Conservation (phyloP, 2,888 invertebrate genomes). For the Apamea epomidion region DNA sequence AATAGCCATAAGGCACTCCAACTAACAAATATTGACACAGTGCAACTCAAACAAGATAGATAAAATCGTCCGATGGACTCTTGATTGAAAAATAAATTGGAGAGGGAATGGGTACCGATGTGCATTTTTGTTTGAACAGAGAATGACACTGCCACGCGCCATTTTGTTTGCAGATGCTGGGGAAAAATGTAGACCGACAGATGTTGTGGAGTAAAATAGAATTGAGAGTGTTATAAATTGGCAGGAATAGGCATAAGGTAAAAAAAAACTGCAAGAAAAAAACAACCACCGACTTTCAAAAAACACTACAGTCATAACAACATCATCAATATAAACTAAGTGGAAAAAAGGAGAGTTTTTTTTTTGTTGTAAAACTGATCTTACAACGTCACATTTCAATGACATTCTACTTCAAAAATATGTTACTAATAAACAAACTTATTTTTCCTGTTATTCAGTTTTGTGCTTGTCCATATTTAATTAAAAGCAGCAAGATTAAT, state of each 20-base stretch:
- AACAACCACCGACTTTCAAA: not conserved
- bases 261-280: not conserved
- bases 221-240: not conserved
- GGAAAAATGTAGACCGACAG: conserved; percentile 4
- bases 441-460: not conserved
- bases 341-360: not conserved
- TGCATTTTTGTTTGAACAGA: conserved; percentile 60
- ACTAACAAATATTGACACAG: conserved; percentile 58
- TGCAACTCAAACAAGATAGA: conserved; percentile 61
- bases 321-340: not conserved
- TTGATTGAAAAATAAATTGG: conserved; percentile 81
- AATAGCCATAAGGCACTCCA: conserved; percentile 5
- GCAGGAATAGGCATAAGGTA: not conserved
- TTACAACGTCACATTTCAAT: not conserved
- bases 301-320: not conserved
- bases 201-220: not conserved
- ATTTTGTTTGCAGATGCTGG: conserved; percentile 49
- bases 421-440: not conserved
- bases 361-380: not conserved
- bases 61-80: conserved; percentile 50
- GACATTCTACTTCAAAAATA: not conserved
- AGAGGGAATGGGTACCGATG: conserved; percentile 53
- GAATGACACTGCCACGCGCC: conserved; percentile 18
- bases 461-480: not conserved
- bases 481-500: conserved; percentile 11